A percentile compares a stretch with the other conserved stretches of the same genome.
Conservation (phyloP, 2,888 invertebrate genomes). For the Coecobrya sp. region DNA sequence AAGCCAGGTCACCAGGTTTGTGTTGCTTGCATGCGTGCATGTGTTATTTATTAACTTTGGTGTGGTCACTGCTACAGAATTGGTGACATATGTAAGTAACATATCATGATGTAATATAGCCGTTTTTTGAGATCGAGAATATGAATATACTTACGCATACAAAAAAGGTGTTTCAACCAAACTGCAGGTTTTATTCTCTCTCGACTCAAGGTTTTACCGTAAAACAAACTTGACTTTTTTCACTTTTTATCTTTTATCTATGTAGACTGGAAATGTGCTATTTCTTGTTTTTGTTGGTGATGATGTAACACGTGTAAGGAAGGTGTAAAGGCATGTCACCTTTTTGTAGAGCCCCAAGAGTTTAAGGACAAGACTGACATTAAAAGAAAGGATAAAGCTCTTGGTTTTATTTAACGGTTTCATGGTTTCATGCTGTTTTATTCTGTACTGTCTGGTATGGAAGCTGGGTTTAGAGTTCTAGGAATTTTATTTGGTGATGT, state of each 20-base stretch:
- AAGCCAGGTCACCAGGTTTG: conserved; percentile 42
- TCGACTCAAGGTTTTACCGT: background rate
- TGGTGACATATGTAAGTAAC: conserved; percentile 25
- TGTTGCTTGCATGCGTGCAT: background rate
- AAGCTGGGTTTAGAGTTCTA: background rate
- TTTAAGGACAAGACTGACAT: conserved; percentile 15
- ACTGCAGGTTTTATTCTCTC: conserved; percentile 53
- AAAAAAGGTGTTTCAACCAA: background rate
- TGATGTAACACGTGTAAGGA: background rate
- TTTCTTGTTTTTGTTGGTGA: background rate
- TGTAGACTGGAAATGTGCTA: background rate
- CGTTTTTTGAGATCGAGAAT: background rate
- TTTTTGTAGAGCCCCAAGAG: conserved; percentile 27
- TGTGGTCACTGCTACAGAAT: conserved; percentile 25
- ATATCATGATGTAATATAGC: background rate
- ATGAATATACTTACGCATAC: background rate
- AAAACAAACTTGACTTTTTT: conserved; percentile 23
- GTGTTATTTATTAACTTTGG: background rate
- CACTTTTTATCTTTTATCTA: background rate
- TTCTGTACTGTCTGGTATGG: conserved; percentile 12
- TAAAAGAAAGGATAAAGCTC: background rate
- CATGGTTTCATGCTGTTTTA: conserved; percentile 52
- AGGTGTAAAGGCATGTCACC: conserved; percentile 22
- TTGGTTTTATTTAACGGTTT: conserved; percentile 33
- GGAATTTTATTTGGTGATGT: background rate